Evolutionary conservation across 1,140 invertebrate species (phyloP).

Genomic region (Coboldia fuscipes): DNA sequence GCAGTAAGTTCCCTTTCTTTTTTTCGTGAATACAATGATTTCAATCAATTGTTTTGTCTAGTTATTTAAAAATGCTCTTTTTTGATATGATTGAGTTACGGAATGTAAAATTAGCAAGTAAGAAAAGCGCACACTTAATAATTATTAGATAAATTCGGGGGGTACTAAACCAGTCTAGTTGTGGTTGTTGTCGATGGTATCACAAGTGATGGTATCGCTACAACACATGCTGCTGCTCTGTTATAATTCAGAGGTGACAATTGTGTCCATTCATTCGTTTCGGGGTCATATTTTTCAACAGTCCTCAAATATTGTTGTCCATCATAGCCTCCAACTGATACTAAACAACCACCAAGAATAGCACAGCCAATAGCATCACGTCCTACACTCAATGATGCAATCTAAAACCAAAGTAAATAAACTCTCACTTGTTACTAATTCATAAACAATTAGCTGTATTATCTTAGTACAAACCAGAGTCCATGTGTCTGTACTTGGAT

Average conservation of each 20-base stretch:
- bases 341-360: constrained; percentile 66
- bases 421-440: neutral
- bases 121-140: no score
- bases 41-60: no score
- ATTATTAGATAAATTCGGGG: no score
- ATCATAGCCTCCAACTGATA: constrained; percentile 88
- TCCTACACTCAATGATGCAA: constrained; percentile 59
- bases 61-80: no score
- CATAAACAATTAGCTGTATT: neutral
- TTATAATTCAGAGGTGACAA: constrained; percentile 54
- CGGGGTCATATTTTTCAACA: constrained; percentile 84
- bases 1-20: no score
- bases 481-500: constrained; percentile 67
- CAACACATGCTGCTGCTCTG: constrained; percentile 70
- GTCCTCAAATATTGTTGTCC: constrained; percentile 78
- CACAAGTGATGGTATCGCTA: constrained; percentile 31
- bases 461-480: constrained; percentile 35
- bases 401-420: constrained; percentile 7
- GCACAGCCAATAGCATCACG: constrained; percentile 84
- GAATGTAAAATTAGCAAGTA: no score
- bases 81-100: no score
- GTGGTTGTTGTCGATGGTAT: constrained; percentile 11
- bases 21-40: no score
- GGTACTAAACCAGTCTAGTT: constrained; percentile 21
- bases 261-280: constrained; percentile 66